Percentiles rank a stretch among this genome's conserved stretches.
Evolutionary conservation across 1,140 invertebrate species (phyloP).

Genomic region (Scylla paramamosain): DNA sequence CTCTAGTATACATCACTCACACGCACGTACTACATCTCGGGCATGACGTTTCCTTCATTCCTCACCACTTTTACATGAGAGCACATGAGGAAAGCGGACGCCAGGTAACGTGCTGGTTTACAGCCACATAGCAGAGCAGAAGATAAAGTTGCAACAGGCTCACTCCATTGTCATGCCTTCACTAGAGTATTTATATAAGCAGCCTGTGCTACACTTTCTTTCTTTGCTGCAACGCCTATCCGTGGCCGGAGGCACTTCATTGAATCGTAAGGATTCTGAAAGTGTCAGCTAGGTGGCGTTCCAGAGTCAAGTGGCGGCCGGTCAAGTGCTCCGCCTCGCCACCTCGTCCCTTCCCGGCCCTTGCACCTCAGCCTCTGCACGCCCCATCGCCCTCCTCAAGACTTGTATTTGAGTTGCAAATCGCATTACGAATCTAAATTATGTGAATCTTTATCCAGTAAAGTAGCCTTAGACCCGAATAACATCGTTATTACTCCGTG

Average conservation of each 20-base stretch:
- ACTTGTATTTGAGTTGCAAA: background rate
- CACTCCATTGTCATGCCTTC: no score
- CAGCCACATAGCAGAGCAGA: no score
- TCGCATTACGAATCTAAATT: conserved; percentile 10
- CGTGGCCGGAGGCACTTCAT: no score
- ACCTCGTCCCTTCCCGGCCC: background rate
- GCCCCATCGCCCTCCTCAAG: background rate
- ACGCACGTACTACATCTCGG: no score
- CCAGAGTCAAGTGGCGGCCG: background rate
- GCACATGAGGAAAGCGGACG: no score
- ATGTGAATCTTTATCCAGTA: background rate
- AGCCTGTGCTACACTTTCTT: no score
- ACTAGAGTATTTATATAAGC: no score
- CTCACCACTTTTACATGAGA: no score
- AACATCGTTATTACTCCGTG: background rate
- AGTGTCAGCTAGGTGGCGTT: background rate
- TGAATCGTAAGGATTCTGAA: background rate
- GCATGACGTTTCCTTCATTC: no score
- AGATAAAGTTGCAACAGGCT: no score
- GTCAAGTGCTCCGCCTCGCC: background rate
- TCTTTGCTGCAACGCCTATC: background rate
- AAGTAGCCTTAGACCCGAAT: conserved; percentile 13
- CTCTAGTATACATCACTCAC: no score
- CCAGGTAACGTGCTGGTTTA: no score
- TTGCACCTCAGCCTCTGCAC: background rate